A percentile compares a stretch with the other conserved stretches of the same genome.
phyloP scores from a whole-genome alignment of 2,888 invertebrate species.

The Eurytoma adleriae region DNA sequence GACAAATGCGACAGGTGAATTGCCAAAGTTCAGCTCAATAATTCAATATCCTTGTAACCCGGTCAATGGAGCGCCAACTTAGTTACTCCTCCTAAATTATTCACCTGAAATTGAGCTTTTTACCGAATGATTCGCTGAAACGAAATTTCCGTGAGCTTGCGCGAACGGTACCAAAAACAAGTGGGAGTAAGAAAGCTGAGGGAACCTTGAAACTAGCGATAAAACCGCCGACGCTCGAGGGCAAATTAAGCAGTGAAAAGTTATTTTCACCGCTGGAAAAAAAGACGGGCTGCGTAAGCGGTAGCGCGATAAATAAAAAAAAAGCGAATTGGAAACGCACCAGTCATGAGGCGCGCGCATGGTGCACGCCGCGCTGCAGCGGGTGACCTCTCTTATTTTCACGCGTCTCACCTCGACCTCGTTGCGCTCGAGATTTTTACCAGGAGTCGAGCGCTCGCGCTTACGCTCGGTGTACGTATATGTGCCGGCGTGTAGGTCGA shows the following conservation, averaged over 20 bases:
- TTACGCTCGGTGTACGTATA: neutral
- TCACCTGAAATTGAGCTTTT: too few species aligned
- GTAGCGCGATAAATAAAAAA: neutral
- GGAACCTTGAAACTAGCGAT: neutral
- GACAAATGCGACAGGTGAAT: neutral
- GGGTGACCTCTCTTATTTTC: conserved; percentile 50
- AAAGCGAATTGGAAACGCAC: neutral
- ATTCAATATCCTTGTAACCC: conserved; percentile 26
- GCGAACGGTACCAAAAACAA: too few species aligned
- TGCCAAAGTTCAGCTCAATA: conserved; percentile 12
- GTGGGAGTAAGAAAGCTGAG: neutral
- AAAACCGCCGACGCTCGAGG: neutral
- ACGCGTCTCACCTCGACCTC: conserved; percentile 57
- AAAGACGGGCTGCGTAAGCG: neutral
- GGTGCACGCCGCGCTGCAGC: conserved; percentile 5
- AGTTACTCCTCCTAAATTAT: neutral
- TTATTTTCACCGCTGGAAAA: neutral
- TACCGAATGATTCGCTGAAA: too few species aligned
- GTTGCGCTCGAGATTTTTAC: conserved; percentile 49
- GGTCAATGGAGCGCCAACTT: conserved; percentile 12
- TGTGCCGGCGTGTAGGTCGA: conserved; percentile 3
- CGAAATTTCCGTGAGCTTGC: too few species aligned
- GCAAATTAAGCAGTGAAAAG: neutral
- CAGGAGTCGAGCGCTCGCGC: conserved; percentile 30
- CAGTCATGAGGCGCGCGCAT: neutral